Base-by-base conservation (phyloP, 2,888 invertebrate species). In the Carabus problematicus region DNA sequence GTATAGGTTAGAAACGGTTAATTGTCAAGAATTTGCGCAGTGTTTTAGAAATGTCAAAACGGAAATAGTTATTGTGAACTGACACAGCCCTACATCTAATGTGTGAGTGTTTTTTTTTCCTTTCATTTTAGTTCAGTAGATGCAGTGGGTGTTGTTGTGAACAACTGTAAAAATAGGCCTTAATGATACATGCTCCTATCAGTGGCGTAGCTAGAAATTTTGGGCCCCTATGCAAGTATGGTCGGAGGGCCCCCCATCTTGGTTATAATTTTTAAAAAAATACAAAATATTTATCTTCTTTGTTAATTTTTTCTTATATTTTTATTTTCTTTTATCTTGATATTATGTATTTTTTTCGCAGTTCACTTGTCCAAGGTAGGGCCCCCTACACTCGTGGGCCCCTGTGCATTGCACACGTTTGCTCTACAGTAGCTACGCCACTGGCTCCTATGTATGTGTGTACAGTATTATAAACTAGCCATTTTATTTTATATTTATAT, bases 111-210 rank as follows among this genome's bases (percentile, higher is more conserved):
- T 12, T 45, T 45, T 11, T 45, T 6, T 11, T 42, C 9, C 8
- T 42, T 42, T 42, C 8, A 8, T 42, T 2, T 29, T 29, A 29
- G 29, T 29, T 29, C 6, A 29, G 29, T 29, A 29, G 2, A 29
- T 29, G 29, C 6, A 3, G 29, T 29, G 29, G 2, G 29, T 29
- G 29, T 29, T 14, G 41, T 47, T 66, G 41, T 60, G 60, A 67
- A 67, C 66, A 67, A 67, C 58, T 59, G 47, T 67, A 52, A 16
- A n/a, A 14, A 52, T 52, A 67, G 67, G 67, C 67, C 67, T 60
- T 67, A 56, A 40, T 64, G 47, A 45, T 56, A 56, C 64, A 64
- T 64, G 64, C 64, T 45, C 19, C n/a, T n/a, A n/a, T n/a, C n/a
- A n/a, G n/a, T n/a, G n/a, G n/a, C n/a, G n/a, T n/a, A n/a, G n/a